Evolutionary conservation across 2,888 invertebrate species (phyloP).

Genomic region (Drosophila setosimentum): DNA sequence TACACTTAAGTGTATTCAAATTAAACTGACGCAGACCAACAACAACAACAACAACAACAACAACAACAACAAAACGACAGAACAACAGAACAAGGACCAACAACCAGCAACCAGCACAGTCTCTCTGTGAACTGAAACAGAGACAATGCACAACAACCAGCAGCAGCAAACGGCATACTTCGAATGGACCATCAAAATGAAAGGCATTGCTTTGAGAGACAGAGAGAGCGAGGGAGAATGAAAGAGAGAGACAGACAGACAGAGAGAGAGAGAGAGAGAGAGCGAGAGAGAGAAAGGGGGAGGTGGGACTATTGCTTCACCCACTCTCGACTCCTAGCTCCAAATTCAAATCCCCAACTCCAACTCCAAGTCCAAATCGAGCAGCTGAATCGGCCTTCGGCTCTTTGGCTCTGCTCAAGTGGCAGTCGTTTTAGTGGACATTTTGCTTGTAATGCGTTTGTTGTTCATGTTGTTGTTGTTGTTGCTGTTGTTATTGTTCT

Average conservation of each 20-base stretch:
- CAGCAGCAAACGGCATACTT: slow-evolving; percentile 32
- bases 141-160: slow-evolving; percentile 43
- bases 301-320: not conserved
- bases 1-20: slow-evolving; percentile 80
- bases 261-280: too few species aligned
- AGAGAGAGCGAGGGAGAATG: not conserved
- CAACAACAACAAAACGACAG: too few species aligned
- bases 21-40: slow-evolving; percentile 78
- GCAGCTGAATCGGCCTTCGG: slow-evolving; percentile 14
- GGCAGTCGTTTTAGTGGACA: slow-evolving; percentile 71
- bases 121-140: slow-evolving; percentile 38
- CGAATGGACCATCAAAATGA: slow-evolving; percentile 30
- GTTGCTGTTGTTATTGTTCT: slow-evolving; percentile 55
- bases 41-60: slow-evolving; percentile 60
- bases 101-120: slow-evolving; percentile 24
- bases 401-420: slow-evolving; percentile 31
- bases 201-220: not conserved
- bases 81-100: slow-evolving; percentile 27
- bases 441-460: slow-evolving; percentile 72
- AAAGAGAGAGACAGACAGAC: too few species aligned
- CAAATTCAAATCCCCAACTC: not conserved
- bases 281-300: not conserved
- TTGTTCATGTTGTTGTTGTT: slow-evolving; percentile 43
- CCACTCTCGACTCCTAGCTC: not conserved
- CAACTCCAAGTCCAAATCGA: not conserved